phyloP scores from a whole-genome alignment of 2,797 vertebrate genomes.

The Eurystomus glaucurus region DNA sequence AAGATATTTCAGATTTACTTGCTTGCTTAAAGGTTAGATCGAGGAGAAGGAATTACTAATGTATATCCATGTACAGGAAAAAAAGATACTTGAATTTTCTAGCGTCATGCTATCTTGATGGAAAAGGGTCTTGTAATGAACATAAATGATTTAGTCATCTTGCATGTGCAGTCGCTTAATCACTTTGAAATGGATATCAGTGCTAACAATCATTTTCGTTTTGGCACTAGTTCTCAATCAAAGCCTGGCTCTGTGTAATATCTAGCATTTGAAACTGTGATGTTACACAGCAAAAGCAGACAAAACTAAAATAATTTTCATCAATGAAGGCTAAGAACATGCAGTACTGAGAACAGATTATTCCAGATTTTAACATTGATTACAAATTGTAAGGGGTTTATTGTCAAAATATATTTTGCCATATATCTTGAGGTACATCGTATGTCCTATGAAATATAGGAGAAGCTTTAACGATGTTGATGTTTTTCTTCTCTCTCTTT shows the following conservation, averaged over 20 bases:
- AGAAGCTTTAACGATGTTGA: background rate
- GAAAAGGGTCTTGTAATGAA: background rate
- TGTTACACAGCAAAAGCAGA: conserved; percentile 28
- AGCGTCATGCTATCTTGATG: background rate
- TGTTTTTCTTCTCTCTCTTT: background rate
- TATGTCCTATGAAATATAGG: background rate
- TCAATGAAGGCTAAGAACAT: background rate
- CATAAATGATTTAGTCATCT: background rate
- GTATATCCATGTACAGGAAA: background rate
- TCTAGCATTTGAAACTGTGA: background rate
- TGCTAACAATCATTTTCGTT: background rate
- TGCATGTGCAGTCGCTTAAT: background rate
- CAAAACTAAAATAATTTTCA: conserved; percentile 21
- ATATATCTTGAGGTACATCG: background rate
- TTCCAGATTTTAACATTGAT: background rate
- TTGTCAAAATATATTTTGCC: conserved; percentile 11
- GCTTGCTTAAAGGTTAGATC: background rate
- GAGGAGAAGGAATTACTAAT: background rate
- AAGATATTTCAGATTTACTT: background rate
- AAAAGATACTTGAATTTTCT: background rate
- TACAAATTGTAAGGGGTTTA: background rate
- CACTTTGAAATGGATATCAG: background rate
- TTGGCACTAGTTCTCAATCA: conserved; percentile 18
- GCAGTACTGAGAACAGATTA: background rate
- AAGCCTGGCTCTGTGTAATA: conserved; percentile 9